These are phyloP conservation scores for Leptodactylus fuscus DNA, from an alignment of 2,113 vertebrate genomes.

Conservation along the genomic window DNA sequence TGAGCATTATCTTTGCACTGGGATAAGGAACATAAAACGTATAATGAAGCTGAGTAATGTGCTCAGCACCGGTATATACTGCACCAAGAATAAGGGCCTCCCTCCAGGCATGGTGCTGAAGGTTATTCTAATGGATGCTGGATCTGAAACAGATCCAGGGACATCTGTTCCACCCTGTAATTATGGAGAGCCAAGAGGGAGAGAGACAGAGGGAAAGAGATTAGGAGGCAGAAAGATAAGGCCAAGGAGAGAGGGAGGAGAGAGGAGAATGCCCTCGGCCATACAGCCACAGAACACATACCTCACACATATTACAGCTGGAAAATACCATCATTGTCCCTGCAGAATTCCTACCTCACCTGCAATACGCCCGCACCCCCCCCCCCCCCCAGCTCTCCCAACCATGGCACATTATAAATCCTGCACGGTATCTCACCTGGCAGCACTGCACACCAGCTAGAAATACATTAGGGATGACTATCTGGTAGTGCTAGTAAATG, in stretches of 20 bases:
- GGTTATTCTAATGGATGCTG: conserved; percentile 61
- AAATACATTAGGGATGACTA: background rate
- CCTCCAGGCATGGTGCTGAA: conserved; percentile 54
- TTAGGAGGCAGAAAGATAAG: conserved; percentile 60
- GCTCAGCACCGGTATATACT: conserved; percentile 45
- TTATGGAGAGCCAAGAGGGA: conserved; percentile 60
- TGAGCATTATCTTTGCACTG: background rate
- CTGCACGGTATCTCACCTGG: background rate
- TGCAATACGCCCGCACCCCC: background rate
- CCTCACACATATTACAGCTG: conserved; percentile 37
- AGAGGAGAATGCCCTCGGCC: conserved; percentile 51
- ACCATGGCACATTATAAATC: background rate
- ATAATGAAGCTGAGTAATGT: conserved; percentile 18
- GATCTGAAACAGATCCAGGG: conserved; percentile 61
- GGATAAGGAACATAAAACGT: conserved; percentile 17
- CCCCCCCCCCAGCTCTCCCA: no score
- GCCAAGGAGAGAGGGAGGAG: conserved; percentile 61
- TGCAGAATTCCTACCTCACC: conserved; percentile 40
- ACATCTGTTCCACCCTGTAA: conserved; percentile 60
- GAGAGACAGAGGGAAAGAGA: conserved; percentile 54
- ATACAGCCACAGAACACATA: conserved; percentile 43
- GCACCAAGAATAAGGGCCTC: conserved; percentile 36
- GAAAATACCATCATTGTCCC: conserved; percentile 30
- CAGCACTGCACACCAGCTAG: background rate
- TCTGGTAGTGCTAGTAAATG: background rate